Conservation (phyloP, 2,113 vertebrate species). For the Peromyscus californicus region DNA sequence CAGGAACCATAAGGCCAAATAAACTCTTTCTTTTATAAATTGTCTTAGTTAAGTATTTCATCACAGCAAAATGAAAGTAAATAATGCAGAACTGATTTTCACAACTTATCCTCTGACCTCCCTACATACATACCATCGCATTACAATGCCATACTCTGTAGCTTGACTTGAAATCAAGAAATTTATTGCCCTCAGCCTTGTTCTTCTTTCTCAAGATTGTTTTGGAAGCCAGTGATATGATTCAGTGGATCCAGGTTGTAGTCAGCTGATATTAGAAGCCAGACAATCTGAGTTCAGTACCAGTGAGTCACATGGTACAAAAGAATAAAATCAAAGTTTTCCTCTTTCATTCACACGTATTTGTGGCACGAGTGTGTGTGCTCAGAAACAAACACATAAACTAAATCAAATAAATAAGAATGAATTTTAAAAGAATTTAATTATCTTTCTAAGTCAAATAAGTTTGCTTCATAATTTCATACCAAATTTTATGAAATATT, state of each 20-base stretch:
- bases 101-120: neutral
- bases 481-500: neutral
- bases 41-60: neutral
- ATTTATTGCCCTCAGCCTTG: neutral
- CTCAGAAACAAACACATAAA: neutral
- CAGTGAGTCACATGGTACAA: neutral
- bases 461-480: neutral
- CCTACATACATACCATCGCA: neutral
- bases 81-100: neutral
- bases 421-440: neutral
- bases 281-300: neutral
- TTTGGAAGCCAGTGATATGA: neutral
- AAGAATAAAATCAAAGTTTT: neutral
- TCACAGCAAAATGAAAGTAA: neutral
- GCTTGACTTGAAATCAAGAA: neutral
- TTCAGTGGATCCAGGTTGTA: neutral
- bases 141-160: neutral
- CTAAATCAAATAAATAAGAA: neutral
- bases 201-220: neutral
- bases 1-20: neutral
- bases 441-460: neutral
- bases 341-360: neutral
- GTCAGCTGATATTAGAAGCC: neutral
- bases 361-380: neutral
- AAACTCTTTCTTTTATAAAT: neutral